Conservation (phyloP, 2,888 invertebrate species). For the Monoplex corrugatus region DNA sequence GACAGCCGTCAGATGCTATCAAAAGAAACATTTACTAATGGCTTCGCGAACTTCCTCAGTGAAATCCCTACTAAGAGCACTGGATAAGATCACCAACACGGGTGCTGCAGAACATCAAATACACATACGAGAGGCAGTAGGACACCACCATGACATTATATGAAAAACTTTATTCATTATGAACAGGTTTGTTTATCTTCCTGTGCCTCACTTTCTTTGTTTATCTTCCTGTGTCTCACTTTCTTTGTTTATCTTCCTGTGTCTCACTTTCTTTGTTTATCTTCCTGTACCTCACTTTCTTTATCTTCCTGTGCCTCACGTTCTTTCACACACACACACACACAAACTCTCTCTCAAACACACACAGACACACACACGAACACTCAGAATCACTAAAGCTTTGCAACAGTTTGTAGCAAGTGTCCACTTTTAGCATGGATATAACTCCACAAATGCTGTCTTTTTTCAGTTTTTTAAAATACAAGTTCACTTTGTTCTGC, state of each 20-base stretch:
- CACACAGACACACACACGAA: not conserved
- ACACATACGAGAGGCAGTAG: no score
- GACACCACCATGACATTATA: no score
- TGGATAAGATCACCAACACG: no score
- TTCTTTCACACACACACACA: not conserved
- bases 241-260: not conserved
- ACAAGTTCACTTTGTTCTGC: slow-evolving; percentile 23
- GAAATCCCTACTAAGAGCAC: no score
- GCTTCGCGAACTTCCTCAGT: no score
- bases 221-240: not conserved
- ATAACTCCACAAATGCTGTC: not conserved
- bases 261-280: not conserved
- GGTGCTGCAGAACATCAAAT: no score
- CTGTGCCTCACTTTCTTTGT: not conserved
- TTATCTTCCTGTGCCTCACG: not conserved
- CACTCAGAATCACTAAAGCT: no score
- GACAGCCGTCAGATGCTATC: no score
- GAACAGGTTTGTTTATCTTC: no score
- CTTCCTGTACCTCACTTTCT: not conserved
- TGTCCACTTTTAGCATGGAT: slow-evolving; percentile 3
- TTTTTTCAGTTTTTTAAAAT: not conserved
- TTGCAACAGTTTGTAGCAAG: not conserved
- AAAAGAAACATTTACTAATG: no score
- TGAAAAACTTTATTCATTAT: no score
- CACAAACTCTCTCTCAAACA: not conserved